Evolutionary conservation across 2,797 vertebrate genomes (phyloP).

Genomic region (Melanotaenia pygmaea): DNA sequence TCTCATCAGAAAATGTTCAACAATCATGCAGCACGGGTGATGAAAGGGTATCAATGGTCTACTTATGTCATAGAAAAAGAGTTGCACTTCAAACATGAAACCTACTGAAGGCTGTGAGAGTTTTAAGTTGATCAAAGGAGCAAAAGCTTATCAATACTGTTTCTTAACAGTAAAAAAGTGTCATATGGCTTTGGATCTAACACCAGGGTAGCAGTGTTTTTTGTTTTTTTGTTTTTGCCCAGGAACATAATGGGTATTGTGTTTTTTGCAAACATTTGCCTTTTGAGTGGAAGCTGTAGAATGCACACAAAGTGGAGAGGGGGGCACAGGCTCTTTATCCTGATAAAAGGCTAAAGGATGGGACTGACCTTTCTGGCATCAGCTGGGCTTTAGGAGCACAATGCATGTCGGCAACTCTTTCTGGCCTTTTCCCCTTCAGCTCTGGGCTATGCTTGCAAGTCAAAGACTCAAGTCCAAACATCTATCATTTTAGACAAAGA

Average conservation of each 20-base stretch:
- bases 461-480: slow-evolving; percentile 77
- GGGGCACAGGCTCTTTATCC: slow-evolving; percentile 74
- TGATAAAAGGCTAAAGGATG: slow-evolving; percentile 81
- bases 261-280: slow-evolving; percentile 68
- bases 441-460: slow-evolving; percentile 75
- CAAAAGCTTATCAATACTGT: slow-evolving; percentile 73
- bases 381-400: slow-evolving; percentile 80
- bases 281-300: slow-evolving; percentile 73
- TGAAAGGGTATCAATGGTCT: slow-evolving; percentile 80
- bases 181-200: slow-evolving; percentile 61
- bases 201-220: slow-evolving; percentile 38
- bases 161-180: slow-evolving; percentile 66
- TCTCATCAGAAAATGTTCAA: slow-evolving; percentile 73
- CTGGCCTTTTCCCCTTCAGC: slow-evolving; percentile 75
- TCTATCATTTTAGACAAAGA: slow-evolving; percentile 77
- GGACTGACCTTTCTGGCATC: slow-evolving; percentile 80
- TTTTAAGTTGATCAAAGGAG: slow-evolving; percentile 76
- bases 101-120: slow-evolving; percentile 73
- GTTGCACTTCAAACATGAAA: slow-evolving; percentile 75
- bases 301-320: slow-evolving; percentile 67
- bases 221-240: slow-evolving; percentile 49
- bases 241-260: slow-evolving; percentile 76
- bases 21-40: slow-evolving; percentile 72
- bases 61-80: slow-evolving; percentile 80
- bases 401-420: slow-evolving; percentile 71